phyloP scores from a whole-genome alignment of 2,113 vertebrate species.

The Xiphophorus couchianus region DNA sequence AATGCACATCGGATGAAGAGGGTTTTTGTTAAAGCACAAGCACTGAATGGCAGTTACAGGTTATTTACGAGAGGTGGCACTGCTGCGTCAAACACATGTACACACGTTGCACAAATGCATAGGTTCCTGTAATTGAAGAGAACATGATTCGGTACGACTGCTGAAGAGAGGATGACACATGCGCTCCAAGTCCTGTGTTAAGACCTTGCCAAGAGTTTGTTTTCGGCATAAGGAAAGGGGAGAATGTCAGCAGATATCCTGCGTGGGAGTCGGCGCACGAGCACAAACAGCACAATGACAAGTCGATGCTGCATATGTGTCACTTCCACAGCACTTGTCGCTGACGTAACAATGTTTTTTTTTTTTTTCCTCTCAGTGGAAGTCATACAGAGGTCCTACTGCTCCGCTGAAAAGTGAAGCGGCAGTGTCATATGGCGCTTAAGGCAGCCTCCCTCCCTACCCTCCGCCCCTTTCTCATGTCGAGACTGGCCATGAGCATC shows the following conservation, averaged over 20 bases:
- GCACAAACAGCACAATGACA: constrained; percentile 49
- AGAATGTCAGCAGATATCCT: constrained; percentile 29
- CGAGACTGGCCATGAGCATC: constrained; percentile 37
- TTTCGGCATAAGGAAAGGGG: constrained; percentile 23
- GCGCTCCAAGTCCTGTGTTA: constrained; percentile 24
- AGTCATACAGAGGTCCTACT: constrained; percentile 39
- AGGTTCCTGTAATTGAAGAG: constrained; percentile 57
- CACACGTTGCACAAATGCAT: constrained; percentile 72
- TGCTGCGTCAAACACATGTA: constrained; percentile 72
- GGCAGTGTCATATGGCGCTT: constrained; percentile 48
- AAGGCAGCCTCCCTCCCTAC: constrained; percentile 36
- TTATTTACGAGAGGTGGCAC: constrained; percentile 73
- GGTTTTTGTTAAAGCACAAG: constrained; percentile 38
- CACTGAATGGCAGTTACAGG: constrained; percentile 65
- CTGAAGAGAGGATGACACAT: constrained; percentile 27
- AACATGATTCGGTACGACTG: constrained; percentile 38
- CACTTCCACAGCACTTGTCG: constrained; percentile 44
- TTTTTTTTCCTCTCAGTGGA: constrained; percentile 41
- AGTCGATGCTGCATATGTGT: constrained; percentile 51
- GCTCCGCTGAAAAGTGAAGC: constrained; percentile 33
- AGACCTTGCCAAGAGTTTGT: constrained; percentile 42
- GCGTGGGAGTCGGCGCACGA: constrained; percentile 4
- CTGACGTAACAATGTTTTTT: constrained; percentile 27
- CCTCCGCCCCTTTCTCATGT: constrained; percentile 34
- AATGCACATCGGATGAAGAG: constrained; percentile 38